phyloP scores from a whole-genome alignment of 1,140 invertebrate genomes.

The Ips typographus region DNA sequence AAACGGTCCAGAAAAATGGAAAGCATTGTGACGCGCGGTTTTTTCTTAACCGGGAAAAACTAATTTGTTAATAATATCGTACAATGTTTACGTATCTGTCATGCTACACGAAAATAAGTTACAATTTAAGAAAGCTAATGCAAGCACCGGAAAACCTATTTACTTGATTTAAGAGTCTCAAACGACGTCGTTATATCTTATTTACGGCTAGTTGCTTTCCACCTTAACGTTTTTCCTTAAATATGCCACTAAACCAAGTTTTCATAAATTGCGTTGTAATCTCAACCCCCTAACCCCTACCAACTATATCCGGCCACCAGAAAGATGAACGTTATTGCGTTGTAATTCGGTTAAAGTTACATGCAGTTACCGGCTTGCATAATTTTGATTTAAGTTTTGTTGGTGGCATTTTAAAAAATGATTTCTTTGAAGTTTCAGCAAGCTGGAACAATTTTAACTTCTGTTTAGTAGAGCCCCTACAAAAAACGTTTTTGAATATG shows the following conservation, averaged over 20 bases:
- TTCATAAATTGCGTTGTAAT: conserved; percentile 18
- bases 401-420: too few species aligned
- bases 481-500: too few species aligned
- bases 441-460: too few species aligned
- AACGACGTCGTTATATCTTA: conserved; percentile 9
- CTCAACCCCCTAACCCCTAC: conserved; percentile 6
- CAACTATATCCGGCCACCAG: conserved; percentile 5
- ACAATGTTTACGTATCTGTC: too few species aligned
- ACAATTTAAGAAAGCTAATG: not conserved
- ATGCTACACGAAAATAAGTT: too few species aligned
- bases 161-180: conserved; percentile 18
- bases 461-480: too few species aligned
- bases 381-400: conserved; percentile 1
- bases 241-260: conserved; percentile 11
- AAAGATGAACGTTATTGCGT: conserved; percentile 5
- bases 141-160: conserved; percentile 16
- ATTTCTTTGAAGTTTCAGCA: too few species aligned
- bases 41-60: too few species aligned
- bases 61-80: too few species aligned
- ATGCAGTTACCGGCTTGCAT: not conserved
- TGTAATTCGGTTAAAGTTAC: conserved; percentile 9
- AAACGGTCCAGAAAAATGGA: too few species aligned
- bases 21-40: too few species aligned
- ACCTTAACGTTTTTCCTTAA: conserved; percentile 10
- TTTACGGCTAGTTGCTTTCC: conserved; percentile 18